A percentile compares a stretch with the other conserved stretches of the same genome.
Evolutionary conservation across 2,797 vertebrate species (phyloP).

Genomic region (Argya squamiceps): DNA sequence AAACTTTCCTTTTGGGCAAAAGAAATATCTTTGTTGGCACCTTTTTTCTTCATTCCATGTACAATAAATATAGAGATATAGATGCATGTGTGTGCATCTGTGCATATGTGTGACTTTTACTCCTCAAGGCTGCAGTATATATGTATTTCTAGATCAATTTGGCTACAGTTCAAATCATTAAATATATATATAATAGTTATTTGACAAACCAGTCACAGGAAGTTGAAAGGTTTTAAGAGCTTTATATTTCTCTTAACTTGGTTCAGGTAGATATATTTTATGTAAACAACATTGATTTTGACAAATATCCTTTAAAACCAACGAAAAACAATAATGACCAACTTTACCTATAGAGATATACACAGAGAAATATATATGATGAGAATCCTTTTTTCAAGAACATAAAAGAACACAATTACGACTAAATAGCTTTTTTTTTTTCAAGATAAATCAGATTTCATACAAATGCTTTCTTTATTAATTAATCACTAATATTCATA

Average conservation of each 20-base stretch:
- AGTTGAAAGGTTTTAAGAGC: not conserved
- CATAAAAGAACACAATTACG: not conserved
- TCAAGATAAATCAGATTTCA: not conserved
- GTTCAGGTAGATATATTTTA: not conserved
- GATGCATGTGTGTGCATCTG: not conserved
- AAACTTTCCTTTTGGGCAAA: not conserved
- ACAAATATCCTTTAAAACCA: not conserved
- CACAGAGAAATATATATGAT: not conserved
- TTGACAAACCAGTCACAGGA: rapidly evolving
- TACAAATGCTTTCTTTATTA: not conserved
- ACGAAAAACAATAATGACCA: not conserved
- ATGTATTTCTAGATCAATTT: not conserved
- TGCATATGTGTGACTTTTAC: not conserved
- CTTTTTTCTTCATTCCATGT: not conserved
- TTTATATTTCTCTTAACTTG: not conserved
- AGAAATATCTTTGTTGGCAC: not conserved
- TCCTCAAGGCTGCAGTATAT: not conserved
- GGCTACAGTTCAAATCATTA: not conserved
- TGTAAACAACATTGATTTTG: not conserved
- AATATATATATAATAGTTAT: not conserved
- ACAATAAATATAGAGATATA: not conserved
- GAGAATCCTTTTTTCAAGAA: not conserved
- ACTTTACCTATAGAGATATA: not conserved
- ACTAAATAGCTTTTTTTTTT: not conserved
- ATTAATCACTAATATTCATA: not conserved